Evolutionary conservation across 2,888 invertebrate genomes (phyloP).

Genomic region (Philereme vetulata): DNA sequence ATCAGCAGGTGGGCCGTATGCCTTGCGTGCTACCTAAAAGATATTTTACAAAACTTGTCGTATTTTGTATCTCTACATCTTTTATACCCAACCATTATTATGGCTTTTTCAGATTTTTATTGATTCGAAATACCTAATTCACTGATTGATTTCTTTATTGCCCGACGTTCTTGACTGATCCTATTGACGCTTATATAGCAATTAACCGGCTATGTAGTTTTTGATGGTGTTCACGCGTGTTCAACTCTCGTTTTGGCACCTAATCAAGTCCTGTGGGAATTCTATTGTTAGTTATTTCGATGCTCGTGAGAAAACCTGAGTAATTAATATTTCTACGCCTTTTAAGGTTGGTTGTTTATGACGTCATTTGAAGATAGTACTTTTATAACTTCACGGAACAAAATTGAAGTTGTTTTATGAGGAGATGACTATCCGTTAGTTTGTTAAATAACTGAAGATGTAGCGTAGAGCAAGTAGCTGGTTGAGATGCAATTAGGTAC

Average conservation of each 20-base stretch:
- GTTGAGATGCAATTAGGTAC: too few relatives aligned
- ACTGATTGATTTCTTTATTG: slow-evolving; percentile 83
- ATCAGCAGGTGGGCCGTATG: too few relatives aligned
- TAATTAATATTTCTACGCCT: slow-evolving; percentile 18
- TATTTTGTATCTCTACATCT: slow-evolving; percentile 54
- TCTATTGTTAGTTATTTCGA: slow-evolving; percentile 47
- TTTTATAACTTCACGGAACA: slow-evolving; percentile 1
- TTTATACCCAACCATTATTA: slow-evolving; percentile 62
- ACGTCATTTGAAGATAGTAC: slow-evolving; percentile 4
- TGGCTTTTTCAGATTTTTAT: slow-evolving; percentile 76
- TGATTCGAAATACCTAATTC: slow-evolving; percentile 82
- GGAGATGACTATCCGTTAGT: background rate
- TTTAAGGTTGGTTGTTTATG: slow-evolving; percentile 3
- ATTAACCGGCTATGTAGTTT: slow-evolving; percentile 67
- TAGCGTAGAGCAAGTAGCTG: too few relatives aligned
- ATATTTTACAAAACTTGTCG: slow-evolving; percentile 14
- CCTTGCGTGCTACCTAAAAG: too few relatives aligned
- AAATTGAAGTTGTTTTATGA: background rate
- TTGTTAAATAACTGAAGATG: too few relatives aligned
- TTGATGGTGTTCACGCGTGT: slow-evolving; percentile 75
- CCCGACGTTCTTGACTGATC: slow-evolving; percentile 70
- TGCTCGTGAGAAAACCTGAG: slow-evolving; percentile 44
- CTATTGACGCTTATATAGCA: slow-evolving; percentile 72
- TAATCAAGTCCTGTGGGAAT: slow-evolving; percentile 75
- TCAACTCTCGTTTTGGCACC: slow-evolving; percentile 75